Base-by-base conservation (phyloP, 2,113 vertebrate species). In the Ploceus nigricollis region DNA sequence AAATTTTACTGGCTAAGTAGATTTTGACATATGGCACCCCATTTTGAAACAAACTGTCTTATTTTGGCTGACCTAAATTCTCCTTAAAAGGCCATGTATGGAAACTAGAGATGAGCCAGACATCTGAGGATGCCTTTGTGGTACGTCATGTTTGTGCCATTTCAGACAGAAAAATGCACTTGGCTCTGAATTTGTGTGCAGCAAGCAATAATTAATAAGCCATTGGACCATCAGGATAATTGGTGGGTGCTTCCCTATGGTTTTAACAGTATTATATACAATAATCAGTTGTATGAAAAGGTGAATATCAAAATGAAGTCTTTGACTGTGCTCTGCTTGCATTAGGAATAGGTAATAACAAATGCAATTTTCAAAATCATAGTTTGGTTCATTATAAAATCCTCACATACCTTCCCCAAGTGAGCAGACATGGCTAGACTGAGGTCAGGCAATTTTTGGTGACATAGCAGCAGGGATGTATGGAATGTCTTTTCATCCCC, bases 141-240 rank as follows among this genome's bases (percentile, higher is more conserved):
- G 60, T 91, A 82, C 9, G 1, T 95, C 65, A 47, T 57, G 23
- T 87, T 94, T 79, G 64, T 91, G 30, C 70, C 91, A 76, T 96
- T 90, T 93, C 66, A 94, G 71, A 64, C 87, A 95, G 95, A 94
- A 96, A 87, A 95, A 97, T 71, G 76, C 68, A 82, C 61, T 96
- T 97, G 93, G 86, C 89, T 95, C 89, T 92, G 40, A 42, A 45
- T 87, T 90, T 95, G 60, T 88, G 69, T 82, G 89, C 91, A 92
- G 85, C 83, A 95, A 45, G 47, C 73, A 78, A 91, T 78, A 58
- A 92, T 82, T 94, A 90, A 77, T 89, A 82, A 95, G 51, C 66
- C 44, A 73, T 73, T 15, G 23, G 86, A 72, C 50, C 19, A 75
- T 72, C 82, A 82, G 4, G 88, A n/a, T 65, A 84, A 89, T 57